These are phyloP conservation scores for Nesogale talazaci DNA, from an alignment of 2,113 vertebrate genomes.

Conservation along the genomic window DNA sequence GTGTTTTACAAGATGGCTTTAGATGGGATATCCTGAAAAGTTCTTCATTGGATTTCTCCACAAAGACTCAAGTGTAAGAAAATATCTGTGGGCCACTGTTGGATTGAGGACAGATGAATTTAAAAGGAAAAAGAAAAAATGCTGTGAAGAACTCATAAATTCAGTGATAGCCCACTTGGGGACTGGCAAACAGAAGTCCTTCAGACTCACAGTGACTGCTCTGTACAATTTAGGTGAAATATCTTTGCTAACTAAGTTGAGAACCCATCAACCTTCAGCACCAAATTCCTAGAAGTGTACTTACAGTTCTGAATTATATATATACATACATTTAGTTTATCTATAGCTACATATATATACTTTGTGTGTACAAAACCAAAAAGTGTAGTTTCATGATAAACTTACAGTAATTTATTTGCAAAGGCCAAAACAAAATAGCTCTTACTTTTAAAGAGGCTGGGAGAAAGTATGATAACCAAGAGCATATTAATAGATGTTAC, in stretches of 20 bases:
- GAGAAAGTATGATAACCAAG: conserved; percentile 47
- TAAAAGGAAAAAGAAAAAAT: not conserved
- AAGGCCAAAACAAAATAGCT: conserved; percentile 60
- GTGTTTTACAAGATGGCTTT: conserved; percentile 64
- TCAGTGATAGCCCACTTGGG: conserved; percentile 50
- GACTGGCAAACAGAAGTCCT: conserved; percentile 48
- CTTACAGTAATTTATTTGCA: conserved; percentile 1
- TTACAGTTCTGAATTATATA: conserved; percentile 1
- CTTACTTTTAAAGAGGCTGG: conserved; percentile 53
- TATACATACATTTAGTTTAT: not conserved
- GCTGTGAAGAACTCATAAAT: conserved; percentile 42
- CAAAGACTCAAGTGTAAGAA: conserved; percentile 66
- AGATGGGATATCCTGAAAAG: conserved; percentile 56
- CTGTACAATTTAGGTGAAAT: conserved; percentile 62
- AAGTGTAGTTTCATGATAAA: not conserved
- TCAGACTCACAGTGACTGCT: conserved; percentile 58
- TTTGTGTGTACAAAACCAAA: conserved; percentile 2
- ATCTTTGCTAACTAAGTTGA: conserved; percentile 55
- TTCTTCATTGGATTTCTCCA: conserved; percentile 52
- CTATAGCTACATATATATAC: not conserved
- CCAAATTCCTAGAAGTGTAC: conserved; percentile 38
- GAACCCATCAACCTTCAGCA: conserved; percentile 47
- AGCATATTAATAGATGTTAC: conserved; percentile 48
- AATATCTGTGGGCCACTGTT: conserved; percentile 47
- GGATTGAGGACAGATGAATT: conserved; percentile 33